Conservation (phyloP, 2,888 invertebrate species). For the Phragmatobia fuliginosa region DNA sequence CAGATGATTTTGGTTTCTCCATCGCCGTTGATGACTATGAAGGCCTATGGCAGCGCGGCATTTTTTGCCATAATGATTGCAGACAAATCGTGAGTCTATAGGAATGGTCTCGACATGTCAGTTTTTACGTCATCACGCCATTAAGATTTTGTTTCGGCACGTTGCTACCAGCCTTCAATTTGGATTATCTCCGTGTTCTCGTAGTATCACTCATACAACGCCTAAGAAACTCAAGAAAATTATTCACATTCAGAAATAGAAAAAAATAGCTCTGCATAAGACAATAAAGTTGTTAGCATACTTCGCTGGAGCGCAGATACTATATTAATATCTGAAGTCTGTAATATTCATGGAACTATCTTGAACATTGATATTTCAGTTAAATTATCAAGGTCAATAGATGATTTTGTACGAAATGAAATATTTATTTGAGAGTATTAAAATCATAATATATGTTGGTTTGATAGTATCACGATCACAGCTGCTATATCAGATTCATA, state of each 20-base stretch:
- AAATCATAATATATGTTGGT: constrained; percentile 6
- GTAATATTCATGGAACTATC: not conserved
- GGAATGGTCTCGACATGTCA: too few species aligned
- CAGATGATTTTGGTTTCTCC: too few species aligned
- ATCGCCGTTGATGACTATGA: too few species aligned
- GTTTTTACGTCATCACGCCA: too few species aligned
- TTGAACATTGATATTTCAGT: not conserved
- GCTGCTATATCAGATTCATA: constrained; percentile 13
- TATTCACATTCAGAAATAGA: not conserved
- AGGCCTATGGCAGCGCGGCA: too few species aligned
- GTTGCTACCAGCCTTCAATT: too few species aligned
- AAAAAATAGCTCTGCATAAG: not conserved
- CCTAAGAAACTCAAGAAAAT: not conserved
- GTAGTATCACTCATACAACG: not conserved
- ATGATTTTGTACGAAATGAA: not conserved
- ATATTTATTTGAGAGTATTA: constrained; percentile 8
- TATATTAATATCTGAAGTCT: not conserved
- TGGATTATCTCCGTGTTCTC: too few species aligned
- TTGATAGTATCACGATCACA: constrained; percentile 9
- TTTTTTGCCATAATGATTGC: too few species aligned
- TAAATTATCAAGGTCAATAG: not conserved
- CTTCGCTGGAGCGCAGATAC: not conserved
- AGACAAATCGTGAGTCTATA: too few species aligned
- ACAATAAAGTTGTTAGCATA: too few species aligned
- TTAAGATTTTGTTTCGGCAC: too few species aligned